Evolutionary conservation across 2,888 invertebrate genomes (phyloP).

Genomic region (Thelaira solivaga): DNA sequence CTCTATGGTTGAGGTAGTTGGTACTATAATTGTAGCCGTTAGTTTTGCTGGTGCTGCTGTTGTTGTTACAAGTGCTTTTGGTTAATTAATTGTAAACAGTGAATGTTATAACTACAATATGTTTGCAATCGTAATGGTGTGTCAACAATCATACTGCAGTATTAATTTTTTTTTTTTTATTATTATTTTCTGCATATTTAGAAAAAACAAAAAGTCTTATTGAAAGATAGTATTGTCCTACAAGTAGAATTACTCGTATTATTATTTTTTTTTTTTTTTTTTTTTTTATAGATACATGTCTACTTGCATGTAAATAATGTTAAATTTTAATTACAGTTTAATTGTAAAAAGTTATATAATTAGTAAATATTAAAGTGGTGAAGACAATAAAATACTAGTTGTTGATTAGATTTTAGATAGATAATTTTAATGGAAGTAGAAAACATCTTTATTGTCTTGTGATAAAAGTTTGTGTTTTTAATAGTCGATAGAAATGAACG

Average conservation of each 20-base stretch:
- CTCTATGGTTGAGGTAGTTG: neutral
- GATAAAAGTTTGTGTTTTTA: too few relatives aligned
- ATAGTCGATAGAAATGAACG: too few relatives aligned
- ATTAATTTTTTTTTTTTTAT: constrained; percentile 14
- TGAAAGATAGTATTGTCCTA: constrained; percentile 2
- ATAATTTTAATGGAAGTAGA: too few relatives aligned
- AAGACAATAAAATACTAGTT: too few relatives aligned
- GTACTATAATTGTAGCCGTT: neutral
- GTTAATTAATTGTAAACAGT: constrained; percentile 39
- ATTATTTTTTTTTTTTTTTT: too few relatives aligned
- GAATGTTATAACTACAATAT: constrained; percentile 40
- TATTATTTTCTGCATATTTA: too few relatives aligned
- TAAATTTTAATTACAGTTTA: neutral
- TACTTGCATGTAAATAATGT: too few relatives aligned
- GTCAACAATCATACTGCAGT: constrained; percentile 25
- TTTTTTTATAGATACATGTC: too few relatives aligned
- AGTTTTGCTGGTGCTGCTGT: neutral
- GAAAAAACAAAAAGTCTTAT: neutral
- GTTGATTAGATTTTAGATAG: too few relatives aligned
- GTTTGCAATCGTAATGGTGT: constrained; percentile 45
- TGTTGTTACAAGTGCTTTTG: constrained; percentile 10
- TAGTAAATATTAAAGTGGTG: too few relatives aligned
- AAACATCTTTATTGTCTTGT: too few relatives aligned
- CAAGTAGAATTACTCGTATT: neutral
- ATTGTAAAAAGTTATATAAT: neutral